These are phyloP conservation scores for Gorsachius magnificus DNA, from an alignment of 2,797 vertebrate species.

Conservation along the genomic window DNA sequence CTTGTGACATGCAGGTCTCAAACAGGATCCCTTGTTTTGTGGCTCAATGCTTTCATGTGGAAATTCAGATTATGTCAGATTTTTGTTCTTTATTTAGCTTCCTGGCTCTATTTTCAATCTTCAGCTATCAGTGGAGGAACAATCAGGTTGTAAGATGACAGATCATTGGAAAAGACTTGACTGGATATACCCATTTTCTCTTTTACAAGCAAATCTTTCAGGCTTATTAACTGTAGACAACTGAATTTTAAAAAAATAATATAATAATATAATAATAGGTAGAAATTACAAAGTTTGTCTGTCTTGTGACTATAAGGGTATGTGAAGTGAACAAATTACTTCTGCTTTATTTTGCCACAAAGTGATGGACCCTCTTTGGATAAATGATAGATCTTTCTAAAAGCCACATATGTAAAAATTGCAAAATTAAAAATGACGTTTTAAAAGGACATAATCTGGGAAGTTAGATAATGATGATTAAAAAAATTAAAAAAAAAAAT, in stretches of 20 bases:
- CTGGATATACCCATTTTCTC: background rate
- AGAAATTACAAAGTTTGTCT: background rate
- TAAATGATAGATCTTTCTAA: background rate
- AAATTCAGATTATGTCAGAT: background rate
- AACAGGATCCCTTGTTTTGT: background rate
- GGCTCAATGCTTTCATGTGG: background rate
- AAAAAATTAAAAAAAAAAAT: background rate
- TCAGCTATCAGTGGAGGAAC: background rate
- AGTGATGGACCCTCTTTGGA: background rate
- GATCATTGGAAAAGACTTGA: background rate
- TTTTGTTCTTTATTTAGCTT: background rate
- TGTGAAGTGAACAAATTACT: background rate
- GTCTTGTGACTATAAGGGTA: background rate
- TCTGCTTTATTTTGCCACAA: background rate
- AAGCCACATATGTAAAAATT: rapidly evolving
- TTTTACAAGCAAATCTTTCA: background rate
- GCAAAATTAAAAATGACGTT: no score
- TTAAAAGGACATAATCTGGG: background rate
- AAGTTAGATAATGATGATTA: background rate
- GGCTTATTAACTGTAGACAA: background rate
- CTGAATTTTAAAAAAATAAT: background rate
- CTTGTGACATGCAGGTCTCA: background rate
- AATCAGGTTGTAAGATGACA: background rate
- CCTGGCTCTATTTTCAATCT: background rate
- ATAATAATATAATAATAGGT: background rate